A percentile compares a stretch with the other conserved stretches of the same genome.
Conservation (phyloP, 2,888 invertebrate genomes). For the Plebejus argus region DNA sequence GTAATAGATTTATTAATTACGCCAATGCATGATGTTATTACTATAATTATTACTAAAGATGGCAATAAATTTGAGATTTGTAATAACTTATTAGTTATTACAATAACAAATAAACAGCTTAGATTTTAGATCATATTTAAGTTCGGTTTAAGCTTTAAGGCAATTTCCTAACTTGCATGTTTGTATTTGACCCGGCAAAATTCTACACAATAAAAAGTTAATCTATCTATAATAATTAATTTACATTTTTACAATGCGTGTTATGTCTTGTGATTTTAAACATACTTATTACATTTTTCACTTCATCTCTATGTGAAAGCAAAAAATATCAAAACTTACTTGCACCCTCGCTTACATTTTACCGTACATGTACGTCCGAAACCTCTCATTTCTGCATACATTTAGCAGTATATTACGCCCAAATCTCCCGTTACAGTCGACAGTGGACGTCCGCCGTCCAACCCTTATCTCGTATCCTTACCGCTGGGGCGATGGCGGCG, state of each 20-base stretch:
- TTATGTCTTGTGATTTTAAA: background rate
- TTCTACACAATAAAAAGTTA: no score
- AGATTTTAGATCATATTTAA: background rate
- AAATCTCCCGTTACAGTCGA: background rate
- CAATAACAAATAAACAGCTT: background rate
- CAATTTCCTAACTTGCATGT: no score
- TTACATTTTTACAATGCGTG: no score
- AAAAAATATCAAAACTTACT: background rate
- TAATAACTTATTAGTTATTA: background rate
- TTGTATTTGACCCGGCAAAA: no score
- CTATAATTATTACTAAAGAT: background rate
- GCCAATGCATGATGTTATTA: background rate
- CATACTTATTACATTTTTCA: background rate
- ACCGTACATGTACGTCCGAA: background rate
- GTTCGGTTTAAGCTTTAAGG: no score
- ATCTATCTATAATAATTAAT: no score
- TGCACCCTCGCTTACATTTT: background rate
- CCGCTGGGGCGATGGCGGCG: slow-evolving; percentile 45
- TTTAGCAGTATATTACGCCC: background rate
- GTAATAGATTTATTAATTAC: slow-evolving; percentile 14
- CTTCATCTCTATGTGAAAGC: background rate
- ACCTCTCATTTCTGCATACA: background rate
- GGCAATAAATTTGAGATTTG: background rate
- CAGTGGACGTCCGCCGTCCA: slow-evolving; percentile 1
- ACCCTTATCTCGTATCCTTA: slow-evolving; percentile 32